phyloP scores from a whole-genome alignment of 2,113 vertebrate genomes.

The Saccopteryx leptura region DNA sequence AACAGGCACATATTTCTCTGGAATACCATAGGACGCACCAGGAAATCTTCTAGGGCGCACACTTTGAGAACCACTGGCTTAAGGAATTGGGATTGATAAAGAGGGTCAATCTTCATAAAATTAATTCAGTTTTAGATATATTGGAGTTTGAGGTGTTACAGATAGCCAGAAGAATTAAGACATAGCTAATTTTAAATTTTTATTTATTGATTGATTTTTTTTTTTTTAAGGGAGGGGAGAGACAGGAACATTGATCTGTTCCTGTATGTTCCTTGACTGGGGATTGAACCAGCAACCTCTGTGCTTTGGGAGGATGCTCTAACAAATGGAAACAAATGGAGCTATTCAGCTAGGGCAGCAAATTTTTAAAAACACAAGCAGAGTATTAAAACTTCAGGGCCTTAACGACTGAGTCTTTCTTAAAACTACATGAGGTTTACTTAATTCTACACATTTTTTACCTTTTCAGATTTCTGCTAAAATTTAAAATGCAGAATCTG shows the following conservation, averaged over 20 bases:
- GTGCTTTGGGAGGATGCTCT: too few species aligned
- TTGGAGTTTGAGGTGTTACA: neutral
- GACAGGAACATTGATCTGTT: too few species aligned
- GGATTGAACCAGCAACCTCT: too few species aligned
- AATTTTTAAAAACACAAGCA: neutral
- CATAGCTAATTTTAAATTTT: neutral
- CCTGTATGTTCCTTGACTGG: too few species aligned
- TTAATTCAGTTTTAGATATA: conserved; percentile 29
- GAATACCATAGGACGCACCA: too few species aligned
- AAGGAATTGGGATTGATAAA: neutral
- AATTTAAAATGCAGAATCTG: conserved; percentile 38
- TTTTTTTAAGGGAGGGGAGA: too few species aligned
- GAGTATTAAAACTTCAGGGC: neutral
- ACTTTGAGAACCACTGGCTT: neutral
- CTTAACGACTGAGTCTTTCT: conserved; percentile 16
- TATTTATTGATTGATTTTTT: too few species aligned
- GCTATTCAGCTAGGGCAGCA: neutral
- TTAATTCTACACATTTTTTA: neutral
- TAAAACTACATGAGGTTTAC: conserved; percentile 22
- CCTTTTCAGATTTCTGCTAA: conserved; percentile 21
- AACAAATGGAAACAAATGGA: too few species aligned
- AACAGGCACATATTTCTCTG: too few species aligned
- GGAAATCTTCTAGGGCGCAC: too few species aligned
- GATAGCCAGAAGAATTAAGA: neutral
- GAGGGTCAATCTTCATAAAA: conserved; percentile 23